phyloP scores from a whole-genome alignment of 2,888 invertebrate genomes.

The Cantharis flavilabris region DNA sequence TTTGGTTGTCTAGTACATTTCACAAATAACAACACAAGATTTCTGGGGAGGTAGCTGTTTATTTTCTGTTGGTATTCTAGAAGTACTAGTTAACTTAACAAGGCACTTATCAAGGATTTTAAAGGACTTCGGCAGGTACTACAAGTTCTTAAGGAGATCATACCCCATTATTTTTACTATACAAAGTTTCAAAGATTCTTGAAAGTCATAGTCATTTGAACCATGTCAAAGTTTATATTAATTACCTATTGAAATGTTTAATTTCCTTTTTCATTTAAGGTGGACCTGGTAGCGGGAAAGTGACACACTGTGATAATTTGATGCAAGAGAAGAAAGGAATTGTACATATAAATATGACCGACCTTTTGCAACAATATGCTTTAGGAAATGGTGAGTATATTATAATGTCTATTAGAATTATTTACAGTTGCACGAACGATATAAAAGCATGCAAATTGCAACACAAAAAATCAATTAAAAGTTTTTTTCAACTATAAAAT shows the following conservation, averaged over 20 bases:
- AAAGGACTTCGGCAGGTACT: no score
- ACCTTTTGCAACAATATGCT: constrained; percentile 85
- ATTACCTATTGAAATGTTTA: neutral
- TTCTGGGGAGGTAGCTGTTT: no score
- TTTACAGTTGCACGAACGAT: neutral
- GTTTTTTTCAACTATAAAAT: neutral
- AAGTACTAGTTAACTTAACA: no score
- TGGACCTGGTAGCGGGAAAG: constrained; percentile 96
- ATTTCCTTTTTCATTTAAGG: constrained; percentile 59
- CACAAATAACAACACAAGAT: no score
- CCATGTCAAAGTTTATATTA: neutral
- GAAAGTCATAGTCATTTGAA: no score
- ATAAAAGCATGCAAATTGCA: neutral
- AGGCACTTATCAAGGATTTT: no score
- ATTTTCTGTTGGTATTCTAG: no score
- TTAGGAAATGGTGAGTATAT: constrained; percentile 77
- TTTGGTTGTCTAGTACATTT: no score
- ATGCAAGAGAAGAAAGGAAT: constrained; percentile 85
- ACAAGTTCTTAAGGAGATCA: no score
- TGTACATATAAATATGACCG: constrained; percentile 90
- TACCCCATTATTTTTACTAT: no score
- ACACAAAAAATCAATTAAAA: neutral
- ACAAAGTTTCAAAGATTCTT: no score
- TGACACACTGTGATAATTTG: constrained; percentile 93
- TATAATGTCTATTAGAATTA: neutral